Evolutionary conservation across 2,888 invertebrate genomes (phyloP), one percentile per base, ranked within the genome.

Genomic region (Pammene aurita): DNA sequence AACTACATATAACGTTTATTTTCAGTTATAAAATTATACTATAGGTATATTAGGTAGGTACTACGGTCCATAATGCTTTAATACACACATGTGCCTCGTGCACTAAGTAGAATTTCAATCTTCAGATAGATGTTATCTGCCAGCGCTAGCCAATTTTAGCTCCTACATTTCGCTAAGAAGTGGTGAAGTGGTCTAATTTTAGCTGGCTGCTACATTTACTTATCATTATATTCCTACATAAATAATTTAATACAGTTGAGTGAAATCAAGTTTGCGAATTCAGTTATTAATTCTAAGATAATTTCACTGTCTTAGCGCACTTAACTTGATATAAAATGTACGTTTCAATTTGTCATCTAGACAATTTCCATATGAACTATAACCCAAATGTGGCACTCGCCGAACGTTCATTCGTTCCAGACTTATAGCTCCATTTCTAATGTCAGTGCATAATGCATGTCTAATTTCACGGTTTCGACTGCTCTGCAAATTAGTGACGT

Each of bases 401-500:
- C 60, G 65, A 69, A 26, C 72, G 55, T 75, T 73, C 74, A 77
- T 78, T 74, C 71, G 74, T 72, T 73, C 72, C 73, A 72, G 66
- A 66, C 70, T 62, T 67, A 55, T 67, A 52, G 66, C 46, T 61
- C 63, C 63, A 74, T 78, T 76, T 76, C 72, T 75, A 73, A 73
- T 63, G 67, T 71, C 72, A 67, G 69, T 60, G 69, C 63, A 63
- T 62, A 74, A 74, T 72, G 72, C 74, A 76, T 76, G 74, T 78
- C 77, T 73, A 76, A 79, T 78, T 76, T 76, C 50, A 67, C 76
- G 72, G 75, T 76, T 76, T 76, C 70, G 71, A 75, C 72, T 65
- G 64, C 48, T 69, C 54, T 58, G 64, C 60, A 65, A 54, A 69
- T 69, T 69, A 69, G 69, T 54, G 60, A 60, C 60, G 65, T 64